A percentile compares a stretch with the other conserved stretches of the same genome.
phyloP scores from a whole-genome alignment of 2,888 invertebrate species.

The Heliconius erato region DNA sequence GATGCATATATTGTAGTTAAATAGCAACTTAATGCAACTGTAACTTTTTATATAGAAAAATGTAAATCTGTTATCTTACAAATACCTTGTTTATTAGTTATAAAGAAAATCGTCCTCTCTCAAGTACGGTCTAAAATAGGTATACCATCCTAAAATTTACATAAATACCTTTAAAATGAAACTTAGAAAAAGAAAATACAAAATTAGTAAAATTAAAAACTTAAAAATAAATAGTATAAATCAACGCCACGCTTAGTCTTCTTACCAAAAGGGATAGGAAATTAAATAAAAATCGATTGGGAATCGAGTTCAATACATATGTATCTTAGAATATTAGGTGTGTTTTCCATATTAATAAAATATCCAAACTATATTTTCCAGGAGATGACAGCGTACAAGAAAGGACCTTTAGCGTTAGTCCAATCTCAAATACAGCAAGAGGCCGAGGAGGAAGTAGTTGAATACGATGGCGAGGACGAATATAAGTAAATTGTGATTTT shows the following conservation, averaged over 20 bases:
- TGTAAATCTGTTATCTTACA: no score
- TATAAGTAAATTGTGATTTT: conserved; percentile 75
- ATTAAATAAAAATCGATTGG: background rate
- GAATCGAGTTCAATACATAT: background rate
- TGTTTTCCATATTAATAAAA: background rate
- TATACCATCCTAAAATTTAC: no score
- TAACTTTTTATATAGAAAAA: no score
- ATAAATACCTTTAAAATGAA: no score
- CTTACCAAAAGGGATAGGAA: background rate
- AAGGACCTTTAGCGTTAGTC: conserved; percentile 85
- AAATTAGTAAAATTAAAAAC: no score
- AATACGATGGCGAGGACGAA: conserved; percentile 88
- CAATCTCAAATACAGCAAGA: conserved; percentile 73
- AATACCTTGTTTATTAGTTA: no score
- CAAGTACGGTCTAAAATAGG: no score
- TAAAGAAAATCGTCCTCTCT: no score
- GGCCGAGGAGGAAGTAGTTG: conserved; percentile 86
- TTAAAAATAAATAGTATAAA: no score
- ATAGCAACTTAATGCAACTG: no score
- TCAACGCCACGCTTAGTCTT: background rate
- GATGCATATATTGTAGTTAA: no score
- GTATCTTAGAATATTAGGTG: background rate
- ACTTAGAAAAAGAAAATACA: no score
- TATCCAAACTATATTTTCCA: conserved; percentile 65
- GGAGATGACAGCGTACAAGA: conserved; percentile 96